Evolutionary conservation across 2,113 vertebrate genomes (phyloP).

Genomic region (Limanda limanda): DNA sequence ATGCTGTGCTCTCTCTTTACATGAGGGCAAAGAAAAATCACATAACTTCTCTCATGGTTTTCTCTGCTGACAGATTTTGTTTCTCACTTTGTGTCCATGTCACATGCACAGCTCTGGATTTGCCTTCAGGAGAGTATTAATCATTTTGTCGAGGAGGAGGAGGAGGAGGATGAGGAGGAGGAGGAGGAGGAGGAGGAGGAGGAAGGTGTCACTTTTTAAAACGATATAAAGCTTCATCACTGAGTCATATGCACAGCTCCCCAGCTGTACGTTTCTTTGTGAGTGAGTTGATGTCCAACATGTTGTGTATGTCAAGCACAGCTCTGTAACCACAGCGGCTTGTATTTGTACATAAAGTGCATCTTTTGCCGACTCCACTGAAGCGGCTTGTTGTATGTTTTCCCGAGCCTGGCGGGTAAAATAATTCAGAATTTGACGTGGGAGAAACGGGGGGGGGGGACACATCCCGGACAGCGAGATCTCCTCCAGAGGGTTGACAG

Average conservation of each 20-base stretch:
- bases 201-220: constrained; percentile 36
- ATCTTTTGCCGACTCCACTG: background rate
- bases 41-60: background rate
- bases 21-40: background rate
- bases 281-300: constrained; percentile 9
- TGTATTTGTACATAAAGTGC: background rate
- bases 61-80: background rate
- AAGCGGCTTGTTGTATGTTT: constrained; percentile 2
- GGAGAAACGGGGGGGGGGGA: background rate
- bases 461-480: constrained; percentile 15
- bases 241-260: constrained; percentile 32
- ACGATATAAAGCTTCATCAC: constrained; percentile 24
- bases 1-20: background rate
- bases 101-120: background rate
- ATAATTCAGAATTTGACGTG: constrained; percentile 31
- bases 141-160: constrained; percentile 16
- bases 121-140: constrained; percentile 25
- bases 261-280: constrained; percentile 24
- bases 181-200: background rate
- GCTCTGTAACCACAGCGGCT: background rate
- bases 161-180: background rate
- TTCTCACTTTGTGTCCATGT: background rate
- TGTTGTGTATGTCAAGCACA: background rate
- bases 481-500: constrained; percentile 45
- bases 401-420: background rate